These are phyloP conservation scores for Clavelina lepadiformis DNA, from an alignment of 23 tunicate species.

Conservation along the genomic window DNA sequence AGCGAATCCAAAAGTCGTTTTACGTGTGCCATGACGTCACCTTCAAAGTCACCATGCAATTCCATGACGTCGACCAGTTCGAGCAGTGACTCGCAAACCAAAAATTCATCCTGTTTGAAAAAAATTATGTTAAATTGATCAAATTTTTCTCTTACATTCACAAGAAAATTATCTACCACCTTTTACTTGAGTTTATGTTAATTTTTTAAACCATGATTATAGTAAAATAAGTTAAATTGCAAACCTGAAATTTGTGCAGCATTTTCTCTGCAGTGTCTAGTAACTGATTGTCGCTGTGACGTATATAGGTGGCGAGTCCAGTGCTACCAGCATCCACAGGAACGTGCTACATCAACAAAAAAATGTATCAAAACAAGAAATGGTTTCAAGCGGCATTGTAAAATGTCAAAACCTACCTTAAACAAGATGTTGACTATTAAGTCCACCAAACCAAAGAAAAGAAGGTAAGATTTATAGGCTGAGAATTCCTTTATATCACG, in stretches of 20 bases:
- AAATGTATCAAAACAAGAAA: background rate
- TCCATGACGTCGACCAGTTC: slow-evolving; percentile 79
- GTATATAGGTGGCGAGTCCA: slow-evolving; percentile 70
- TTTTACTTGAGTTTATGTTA: too few species aligned
- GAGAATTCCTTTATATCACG: slow-evolving; percentile 32
- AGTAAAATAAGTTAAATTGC: background rate
- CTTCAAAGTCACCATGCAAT: slow-evolving; percentile 39
- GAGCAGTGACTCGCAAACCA: slow-evolving; percentile 53
- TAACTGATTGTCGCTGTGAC: slow-evolving; percentile 74
- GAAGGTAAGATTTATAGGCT: slow-evolving; percentile 68
- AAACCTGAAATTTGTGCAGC: slow-evolving; percentile 67
- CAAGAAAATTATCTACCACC: too few species aligned
- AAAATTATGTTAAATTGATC: too few species aligned
- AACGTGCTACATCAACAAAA: slow-evolving; percentile 23
- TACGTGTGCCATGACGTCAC: slow-evolving; percentile 37
- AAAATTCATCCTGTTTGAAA: slow-evolving; percentile 63
- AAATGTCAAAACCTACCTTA: slow-evolving; percentile 23
- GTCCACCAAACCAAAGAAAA: slow-evolving; percentile 87
- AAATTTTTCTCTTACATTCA: too few species aligned
- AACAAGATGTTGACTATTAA: slow-evolving; percentile 42
- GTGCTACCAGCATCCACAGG: slow-evolving; percentile 45
- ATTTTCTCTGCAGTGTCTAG: slow-evolving; percentile 74
- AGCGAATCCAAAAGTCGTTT: slow-evolving; percentile 43
- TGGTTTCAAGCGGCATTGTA: background rate
- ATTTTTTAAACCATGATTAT: too few species aligned